phyloP scores from a whole-genome alignment of 2,797 vertebrate species.

The Cetoscarus ocellatus region DNA sequence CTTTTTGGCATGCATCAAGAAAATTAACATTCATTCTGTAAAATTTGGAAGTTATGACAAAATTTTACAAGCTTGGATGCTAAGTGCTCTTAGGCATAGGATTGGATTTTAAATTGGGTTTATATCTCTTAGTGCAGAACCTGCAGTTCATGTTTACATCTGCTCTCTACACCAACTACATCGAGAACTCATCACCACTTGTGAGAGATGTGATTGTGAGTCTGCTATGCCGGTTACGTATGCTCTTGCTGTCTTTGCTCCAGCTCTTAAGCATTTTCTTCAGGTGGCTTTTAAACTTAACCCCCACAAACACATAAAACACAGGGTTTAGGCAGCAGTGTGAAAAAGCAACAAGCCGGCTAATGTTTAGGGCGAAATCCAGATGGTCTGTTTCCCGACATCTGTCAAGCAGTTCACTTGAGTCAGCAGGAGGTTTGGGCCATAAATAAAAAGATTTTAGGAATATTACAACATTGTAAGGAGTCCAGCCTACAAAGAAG shows the following conservation, averaged over 20 bases:
- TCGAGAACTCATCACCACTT: conserved; percentile 77
- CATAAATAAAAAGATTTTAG: conserved; percentile 58
- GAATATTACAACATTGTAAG: conserved; percentile 90
- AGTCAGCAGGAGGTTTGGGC: accelerated
- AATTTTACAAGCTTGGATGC: no score
- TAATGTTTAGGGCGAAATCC: conserved; percentile 79
- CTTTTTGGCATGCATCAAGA: no score
- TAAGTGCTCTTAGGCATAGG: no score
- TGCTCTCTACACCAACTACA: conserved; percentile 29
- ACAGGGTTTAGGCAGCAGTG: conserved; percentile 96
- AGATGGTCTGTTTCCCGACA: conserved; percentile 69
- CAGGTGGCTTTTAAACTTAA: conserved; percentile 93
- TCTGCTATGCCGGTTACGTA: conserved; percentile 34
- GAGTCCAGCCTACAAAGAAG: conserved; percentile 94
- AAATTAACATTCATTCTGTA: no score
- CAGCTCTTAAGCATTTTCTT: conserved; percentile 71
- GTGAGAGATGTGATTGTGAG: conserved; percentile 65
- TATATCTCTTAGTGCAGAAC: not conserved
- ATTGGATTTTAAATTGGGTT: no score
- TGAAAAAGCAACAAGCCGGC: conserved; percentile 88
- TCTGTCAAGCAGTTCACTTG: accelerated
- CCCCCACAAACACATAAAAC: conserved; percentile 93
- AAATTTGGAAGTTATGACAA: no score
- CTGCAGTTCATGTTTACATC: not conserved
- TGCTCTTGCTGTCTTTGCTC: conserved; percentile 6